Evolutionary conservation across 2,797 vertebrate genomes (phyloP), one percentile per base, ranked within the genome.

Genomic region (Acropternis orthonyx): DNA sequence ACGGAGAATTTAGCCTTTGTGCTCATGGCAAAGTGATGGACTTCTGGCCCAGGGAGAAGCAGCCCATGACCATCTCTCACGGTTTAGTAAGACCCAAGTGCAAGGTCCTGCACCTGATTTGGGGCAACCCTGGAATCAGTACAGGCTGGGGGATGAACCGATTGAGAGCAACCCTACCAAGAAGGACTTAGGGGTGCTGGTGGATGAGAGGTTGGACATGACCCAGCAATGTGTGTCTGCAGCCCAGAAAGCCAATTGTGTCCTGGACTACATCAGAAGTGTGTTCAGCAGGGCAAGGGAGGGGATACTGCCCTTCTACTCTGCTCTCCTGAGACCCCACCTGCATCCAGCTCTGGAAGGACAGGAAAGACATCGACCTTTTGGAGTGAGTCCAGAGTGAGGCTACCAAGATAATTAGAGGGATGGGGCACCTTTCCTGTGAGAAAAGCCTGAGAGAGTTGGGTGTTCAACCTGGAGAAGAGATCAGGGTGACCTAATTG

Each of bases 141-240:
- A 43, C 18, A 55, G 56, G 4, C 43, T 55, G 27, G 15, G 15
- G 34, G 10, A 36, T 28, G 48, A 49, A 14, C 22, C 49, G 19
- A 43, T 49, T 0, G 1, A 62, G 55, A 55, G 18, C 27, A 62
- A 19, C 32, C 41, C 55, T n/a, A 5, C 8, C 4, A 1, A 44
- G 71, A 76, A 56, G 19, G 27, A 18, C 14, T 8, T 28, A 4
- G 7, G 18, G 0, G 4, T 49, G 7, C 41, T 49, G 41, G 7
- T 4, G 54, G 14, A 0, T 8, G 30, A 81, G 41, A 54, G 12
- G 6, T 7, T 52, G 76, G 39, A 46, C 20, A 22, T 30, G n/a
- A 52, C 3, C n/a, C 23, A 16, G 28, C 18, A 1, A 10, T 48
- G 48, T 0, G 2, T 2, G 10, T 15, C 32, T 7, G 0, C 16